phyloP scores from a whole-genome alignment of 1,140 invertebrate genomes.

The Zaprionus capensis region DNA sequence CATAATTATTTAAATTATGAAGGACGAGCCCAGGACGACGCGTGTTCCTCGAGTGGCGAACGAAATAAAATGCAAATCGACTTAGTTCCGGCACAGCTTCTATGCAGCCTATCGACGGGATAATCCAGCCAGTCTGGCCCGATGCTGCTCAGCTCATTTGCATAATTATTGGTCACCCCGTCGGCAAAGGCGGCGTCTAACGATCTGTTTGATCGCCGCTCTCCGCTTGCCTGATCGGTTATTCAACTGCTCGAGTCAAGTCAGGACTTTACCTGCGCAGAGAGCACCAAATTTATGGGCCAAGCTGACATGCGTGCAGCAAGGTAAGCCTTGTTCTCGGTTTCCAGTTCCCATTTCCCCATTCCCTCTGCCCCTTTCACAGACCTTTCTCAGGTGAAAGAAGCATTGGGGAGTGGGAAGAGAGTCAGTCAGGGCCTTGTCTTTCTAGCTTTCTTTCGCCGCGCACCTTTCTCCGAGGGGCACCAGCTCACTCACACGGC shows the following conservation, averaged over 20 bases:
- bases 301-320: slow-evolving; percentile 49
- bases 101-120: slow-evolving; percentile 65
- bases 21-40: slow-evolving; percentile 62
- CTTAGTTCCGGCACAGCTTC: slow-evolving; percentile 78
- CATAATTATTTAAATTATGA: slow-evolving; percentile 83
- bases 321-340: slow-evolving; percentile 14
- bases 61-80: slow-evolving; percentile 67
- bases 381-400: background rate
- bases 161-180: slow-evolving; percentile 76
- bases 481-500: slow-evolving; percentile 33
- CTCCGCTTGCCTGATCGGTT: slow-evolving; percentile 13
- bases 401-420: background rate
- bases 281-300: slow-evolving; percentile 61
- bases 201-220: slow-evolving; percentile 68
- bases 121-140: slow-evolving; percentile 61
- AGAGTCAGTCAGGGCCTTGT: background rate
- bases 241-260: slow-evolving; percentile 18
- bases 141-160: slow-evolving; percentile 59
- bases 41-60: slow-evolving; percentile 71
- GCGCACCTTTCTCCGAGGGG: slow-evolving; percentile 46
- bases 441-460: slow-evolving; percentile 20
- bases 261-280: slow-evolving; percentile 20
- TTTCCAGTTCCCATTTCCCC: background rate
- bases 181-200: slow-evolving; percentile 72
- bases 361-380: background rate